Base-by-base conservation (phyloP, 2,797 vertebrate genomes). In the Pogoniulus pusillus region DNA sequence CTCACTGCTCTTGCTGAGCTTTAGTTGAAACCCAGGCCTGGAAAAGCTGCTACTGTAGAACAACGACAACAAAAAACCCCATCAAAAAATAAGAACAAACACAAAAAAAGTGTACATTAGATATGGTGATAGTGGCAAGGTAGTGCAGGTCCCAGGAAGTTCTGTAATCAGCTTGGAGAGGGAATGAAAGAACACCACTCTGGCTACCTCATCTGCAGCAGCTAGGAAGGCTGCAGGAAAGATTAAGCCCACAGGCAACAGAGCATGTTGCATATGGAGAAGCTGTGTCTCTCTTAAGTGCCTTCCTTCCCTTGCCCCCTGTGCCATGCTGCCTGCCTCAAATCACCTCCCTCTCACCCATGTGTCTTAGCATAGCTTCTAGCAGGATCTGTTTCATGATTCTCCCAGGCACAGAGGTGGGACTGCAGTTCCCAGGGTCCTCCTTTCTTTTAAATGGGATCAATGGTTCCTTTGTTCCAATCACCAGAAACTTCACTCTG, bases 1-100 rank as follows among this genome's bases (percentile, higher is more conserved):
- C 73, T 94, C 90, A 91, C 43, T 64, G 70, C 74, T 85, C 80
- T 88, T 86, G 60, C 58, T 71, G 86, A 59, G 51, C 71, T 79
- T 92, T 63, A 75, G 14, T 27, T 59, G 91, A 84, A 90, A 87
- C 35, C 27, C 22, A 66, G 43, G 51, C 26, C 76, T 41, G 49
- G 49, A 72, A 86, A 85, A 69, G 41, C 55, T 91, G 32, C 41
- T 58, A 55, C 12, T 29, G 49, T 12, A 77, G 71, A 83, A 70
- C 29, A 15, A 39, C 8, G 15, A 39, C 8, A 39, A 39, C 10
- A 12, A 39, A 39, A 39, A 39, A n/a, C n/a, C n/a, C n/a, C n/a
- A n/a, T n/a, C n/a, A 75, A 69, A 76, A 74, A 68, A 47, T 23
- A 47, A 41, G 41, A 41, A 41, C 49, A 78, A 57, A 49, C 69